Conservation (phyloP, 2,797 vertebrate genomes). For the Lithobates pipiens region DNA sequence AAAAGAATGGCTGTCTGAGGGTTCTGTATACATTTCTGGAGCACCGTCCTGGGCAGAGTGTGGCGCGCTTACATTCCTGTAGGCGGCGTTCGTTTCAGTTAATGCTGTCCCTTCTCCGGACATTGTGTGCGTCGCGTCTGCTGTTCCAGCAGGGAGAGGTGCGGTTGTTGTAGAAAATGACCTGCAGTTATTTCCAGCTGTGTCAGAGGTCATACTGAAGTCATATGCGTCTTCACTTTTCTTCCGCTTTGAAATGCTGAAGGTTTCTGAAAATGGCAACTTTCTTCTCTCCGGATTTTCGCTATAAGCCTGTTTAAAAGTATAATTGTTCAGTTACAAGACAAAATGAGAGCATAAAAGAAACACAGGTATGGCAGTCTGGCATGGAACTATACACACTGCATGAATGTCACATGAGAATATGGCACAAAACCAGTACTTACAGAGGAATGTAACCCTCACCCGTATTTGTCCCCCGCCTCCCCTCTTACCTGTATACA, state of each 20-base stretch:
- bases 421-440: too few relatives aligned
- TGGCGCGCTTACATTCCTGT: background rate
- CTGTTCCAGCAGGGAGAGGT: background rate
- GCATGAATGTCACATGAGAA: too few relatives aligned
- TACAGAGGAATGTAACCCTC: too few relatives aligned
- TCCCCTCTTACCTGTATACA: too few relatives aligned
- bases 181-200: background rate
- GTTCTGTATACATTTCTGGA: background rate
- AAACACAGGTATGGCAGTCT: too few relatives aligned
- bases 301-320: background rate
- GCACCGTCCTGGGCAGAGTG: too few relatives aligned
- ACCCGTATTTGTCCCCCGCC: too few relatives aligned
- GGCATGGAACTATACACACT: too few relatives aligned
- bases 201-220: background rate
- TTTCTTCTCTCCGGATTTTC: conserved; percentile 27
- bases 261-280: background rate
- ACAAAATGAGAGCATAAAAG: too few relatives aligned
- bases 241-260: background rate
- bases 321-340: too few relatives aligned
- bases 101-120: background rate
- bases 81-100: background rate
- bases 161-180: background rate
- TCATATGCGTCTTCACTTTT: background rate
- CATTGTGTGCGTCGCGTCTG: background rate
- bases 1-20: background rate